A percentile compares a stretch with the other conserved stretches of the same genome.
Evolutionary conservation across 1,140 invertebrate genomes (phyloP).

Genomic region (Papilio aristodemus): DNA sequence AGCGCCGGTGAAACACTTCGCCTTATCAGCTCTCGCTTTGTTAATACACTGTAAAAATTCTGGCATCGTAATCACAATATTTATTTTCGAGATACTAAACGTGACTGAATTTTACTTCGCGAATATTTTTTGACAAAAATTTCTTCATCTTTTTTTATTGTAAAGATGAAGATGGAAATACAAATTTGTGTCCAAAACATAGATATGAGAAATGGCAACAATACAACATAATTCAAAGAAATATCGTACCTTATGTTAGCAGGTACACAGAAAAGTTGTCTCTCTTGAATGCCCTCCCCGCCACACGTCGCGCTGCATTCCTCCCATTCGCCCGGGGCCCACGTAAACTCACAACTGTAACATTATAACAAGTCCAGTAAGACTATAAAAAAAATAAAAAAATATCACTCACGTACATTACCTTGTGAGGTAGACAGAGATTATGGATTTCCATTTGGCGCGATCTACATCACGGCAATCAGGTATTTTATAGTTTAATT

Average conservation of each 20-base stretch:
- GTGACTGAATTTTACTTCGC: background rate
- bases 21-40: constrained; percentile 72
- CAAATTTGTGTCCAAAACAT: no score
- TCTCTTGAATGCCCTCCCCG: constrained; percentile 80
- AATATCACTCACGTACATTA: no score
- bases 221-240: background rate
- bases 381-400: no score
- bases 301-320: constrained; percentile 84
- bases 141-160: background rate
- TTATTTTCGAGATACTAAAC: background rate
- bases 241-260: constrained; percentile 57
- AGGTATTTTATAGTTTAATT: no score
- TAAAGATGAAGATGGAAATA: background rate
- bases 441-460: no score
- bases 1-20: constrained; percentile 80
- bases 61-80: background rate
- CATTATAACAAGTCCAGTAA: no score
- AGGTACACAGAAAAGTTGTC: constrained; percentile 84
- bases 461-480: no score
- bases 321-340: constrained; percentile 84
- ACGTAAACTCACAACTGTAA: constrained; percentile 84
- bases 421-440: no score
- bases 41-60: constrained; percentile 51
- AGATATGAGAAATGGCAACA: background rate
- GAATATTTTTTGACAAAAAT: background rate